These are phyloP conservation scores for Nansenia antarctica DNA, from an alignment of 2,113 vertebrate genomes.

Conservation along the genomic window DNA sequence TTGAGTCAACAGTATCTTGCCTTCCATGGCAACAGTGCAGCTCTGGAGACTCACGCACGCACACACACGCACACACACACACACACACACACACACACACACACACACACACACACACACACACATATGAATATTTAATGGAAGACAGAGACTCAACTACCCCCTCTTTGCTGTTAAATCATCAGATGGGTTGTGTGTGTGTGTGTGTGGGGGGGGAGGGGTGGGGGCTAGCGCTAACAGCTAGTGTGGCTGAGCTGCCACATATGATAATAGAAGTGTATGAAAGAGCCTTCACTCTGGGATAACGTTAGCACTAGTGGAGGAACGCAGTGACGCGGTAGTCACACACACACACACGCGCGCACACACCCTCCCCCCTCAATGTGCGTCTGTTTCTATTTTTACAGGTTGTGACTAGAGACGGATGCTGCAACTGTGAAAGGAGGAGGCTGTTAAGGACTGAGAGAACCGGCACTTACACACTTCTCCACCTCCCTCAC, in stretches of 20 bases:
- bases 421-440: slow-evolving; percentile 44
- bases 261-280: slow-evolving; percentile 8
- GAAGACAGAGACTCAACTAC: no score
- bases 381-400: slow-evolving; percentile 69
- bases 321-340: background rate
- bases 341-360: background rate
- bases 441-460: slow-evolving; percentile 52
- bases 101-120: background rate
- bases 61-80: no score
- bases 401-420: slow-evolving; percentile 80
- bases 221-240: background rate
- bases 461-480: slow-evolving; percentile 10
- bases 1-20: background rate
- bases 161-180: background rate
- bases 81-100: no score
- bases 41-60: no score
- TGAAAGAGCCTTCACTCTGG: background rate
- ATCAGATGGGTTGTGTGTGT: no score
- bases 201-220: no score
- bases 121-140: background rate
- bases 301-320: background rate
- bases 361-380: background rate
- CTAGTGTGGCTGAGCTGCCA: background rate
- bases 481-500: background rate
- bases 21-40: no score